Evolutionary conservation across 2,888 invertebrate genomes (phyloP).

Genomic region (Ferdinandea cuprea): DNA sequence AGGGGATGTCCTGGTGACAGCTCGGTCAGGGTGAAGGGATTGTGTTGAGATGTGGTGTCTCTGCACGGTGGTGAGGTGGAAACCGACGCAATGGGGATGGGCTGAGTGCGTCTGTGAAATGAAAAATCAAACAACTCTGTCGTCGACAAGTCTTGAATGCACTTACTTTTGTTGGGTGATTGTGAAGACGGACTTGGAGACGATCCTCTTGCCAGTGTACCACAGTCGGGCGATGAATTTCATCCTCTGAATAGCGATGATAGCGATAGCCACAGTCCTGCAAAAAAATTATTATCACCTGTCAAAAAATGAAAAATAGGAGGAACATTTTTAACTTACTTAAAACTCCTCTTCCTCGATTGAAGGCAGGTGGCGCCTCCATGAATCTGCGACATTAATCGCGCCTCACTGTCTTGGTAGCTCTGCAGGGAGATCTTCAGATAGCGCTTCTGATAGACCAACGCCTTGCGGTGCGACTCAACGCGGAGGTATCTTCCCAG

Average conservation of each 20-base stretch:
- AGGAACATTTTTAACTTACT: constrained; percentile 77
- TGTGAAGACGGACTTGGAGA: constrained; percentile 83
- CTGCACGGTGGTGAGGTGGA: constrained; percentile 77
- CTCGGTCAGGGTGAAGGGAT: constrained; percentile 53
- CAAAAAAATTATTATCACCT: constrained; percentile 75
- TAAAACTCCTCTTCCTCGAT: constrained; percentile 80
- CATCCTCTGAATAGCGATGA: constrained; percentile 87
- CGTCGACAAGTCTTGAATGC: not conserved
- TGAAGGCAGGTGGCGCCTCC: constrained; percentile 64
- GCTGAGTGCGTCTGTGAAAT: constrained; percentile 63
- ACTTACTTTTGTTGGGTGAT: constrained; percentile 82
- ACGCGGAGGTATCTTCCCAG: constrained; percentile 89
- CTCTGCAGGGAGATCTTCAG: constrained; percentile 87
- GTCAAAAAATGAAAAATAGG: not conserved
- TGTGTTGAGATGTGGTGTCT: constrained; percentile 64
- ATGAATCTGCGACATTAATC: constrained; percentile 78
- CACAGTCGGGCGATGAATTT: constrained; percentile 87
- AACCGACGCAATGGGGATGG: constrained; percentile 55
- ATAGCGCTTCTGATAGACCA: constrained; percentile 96
- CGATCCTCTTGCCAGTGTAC: constrained; percentile 85
- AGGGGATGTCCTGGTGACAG: constrained; percentile 64
- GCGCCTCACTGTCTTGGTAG: constrained; percentile 82
- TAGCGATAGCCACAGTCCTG: constrained; percentile 84
- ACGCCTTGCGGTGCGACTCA: constrained; percentile 93
- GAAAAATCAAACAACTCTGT: constrained; percentile 33